Base-by-base conservation (phyloP, 2,888 invertebrate species). In the Xylota segnis region DNA sequence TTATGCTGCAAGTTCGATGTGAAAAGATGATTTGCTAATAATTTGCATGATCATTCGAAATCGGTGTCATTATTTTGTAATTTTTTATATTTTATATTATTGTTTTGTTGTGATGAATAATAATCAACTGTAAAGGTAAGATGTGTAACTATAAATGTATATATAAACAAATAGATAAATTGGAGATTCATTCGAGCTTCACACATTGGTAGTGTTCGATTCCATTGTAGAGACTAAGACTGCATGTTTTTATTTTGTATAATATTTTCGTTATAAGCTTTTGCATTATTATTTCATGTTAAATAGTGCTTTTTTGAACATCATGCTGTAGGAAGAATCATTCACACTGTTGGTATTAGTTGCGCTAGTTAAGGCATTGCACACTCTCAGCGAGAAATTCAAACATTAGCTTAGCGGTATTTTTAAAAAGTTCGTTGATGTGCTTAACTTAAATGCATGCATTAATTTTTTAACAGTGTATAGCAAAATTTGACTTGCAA, bases 1-100 rank as follows among this genome's bases (percentile, higher is more conserved):
- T 83, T 76, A 87, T 87, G 87, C 87, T 87, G 87, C 87, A 87
- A 87, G 87, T 83, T 87, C 77, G 83, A 83, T 87, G 87, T 87
- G 87, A 87, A 78, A 77, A 77, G 83, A 87, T 87, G 83, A 70
- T 83, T 87, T 87, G 83, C 87, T 87, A 86, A 77, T 81, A 86
- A 86, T 86, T 82, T 87, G 87, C 87, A 87, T 87, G 87, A 59
- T 83, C 54, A 70, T 70, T 68, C 47, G 18, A 70, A 75, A 83
- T 68, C 58, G 61, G 70, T 87, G 87, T 83, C 68, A 68, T 78
- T 78, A 65, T 59, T 71, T 59, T 71, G 72, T 83, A 63, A 56
- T 47, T 71, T n/a, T 75, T 66, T 66, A 63, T 82, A 47, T 82
- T 84, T 66, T 27, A 47, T 72, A 54, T 72, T 81, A 54, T 72